Base-by-base conservation (phyloP, 2,113 vertebrate species). In the Silurus meridionalis region DNA sequence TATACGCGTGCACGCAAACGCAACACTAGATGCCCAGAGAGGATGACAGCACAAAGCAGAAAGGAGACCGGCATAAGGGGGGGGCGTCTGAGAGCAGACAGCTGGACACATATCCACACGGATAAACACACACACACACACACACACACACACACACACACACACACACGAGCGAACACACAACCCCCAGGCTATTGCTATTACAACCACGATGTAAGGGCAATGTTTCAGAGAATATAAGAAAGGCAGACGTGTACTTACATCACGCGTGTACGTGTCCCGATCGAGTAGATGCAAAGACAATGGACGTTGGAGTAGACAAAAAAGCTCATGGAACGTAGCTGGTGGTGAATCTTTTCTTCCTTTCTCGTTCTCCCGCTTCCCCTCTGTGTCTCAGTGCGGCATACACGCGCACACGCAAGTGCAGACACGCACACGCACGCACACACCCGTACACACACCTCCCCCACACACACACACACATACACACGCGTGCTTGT, bases 61-160 rank as follows among this genome's bases (percentile, higher is more conserved):
- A 88, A 53, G 64, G 61, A 82, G 82, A 82, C 74, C 80, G 89
- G 79, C 67, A 48, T 63, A 85, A 80, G 58, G 5, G 83, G 53
- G 72, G 87, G 87, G 58, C 88, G 91, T 88, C 86, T 87, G 88
- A 85, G 90, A 93, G 89, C 89, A 94, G 94, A 94, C 94, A 95
- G 93, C 94, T 94, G 92, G 94, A 94, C 92, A 92, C 92, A 92
- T 93, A 94, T 92, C 93, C 91, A 88, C 87, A 91, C 75, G 72
- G 88, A 89, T 80, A 92, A 90, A 92, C 90, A 92, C 57, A 61
- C 75, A 77, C 87, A 89, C 48, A 88, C 84, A 46, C 28, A 21
- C 21, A 83, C 11, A 88, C 86, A 91, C 75, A 77, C 87, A 89
- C 78, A 92, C 90, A 92, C 90, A 92, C 57, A 61, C 55, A 61